phyloP scores from a whole-genome alignment of 2,888 invertebrate species.

The Epiperipatus broadwayi region DNA sequence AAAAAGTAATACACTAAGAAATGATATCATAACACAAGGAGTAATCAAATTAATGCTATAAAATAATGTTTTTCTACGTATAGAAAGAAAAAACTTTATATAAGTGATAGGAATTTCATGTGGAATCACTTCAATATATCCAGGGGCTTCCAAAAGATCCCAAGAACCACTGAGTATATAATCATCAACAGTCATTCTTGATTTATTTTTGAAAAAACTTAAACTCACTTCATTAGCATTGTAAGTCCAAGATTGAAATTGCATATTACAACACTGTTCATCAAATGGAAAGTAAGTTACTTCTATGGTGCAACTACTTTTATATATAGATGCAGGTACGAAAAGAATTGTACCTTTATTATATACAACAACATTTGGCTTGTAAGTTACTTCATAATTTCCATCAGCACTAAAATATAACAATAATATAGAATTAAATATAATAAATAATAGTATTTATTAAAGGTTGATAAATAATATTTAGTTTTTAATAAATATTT shows the following conservation, averaged over 20 bases:
- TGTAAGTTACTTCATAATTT: slow-evolving; percentile 97
- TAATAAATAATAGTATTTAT: too few species aligned
- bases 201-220: slow-evolving; percentile 79
- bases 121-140: slow-evolving; percentile 56
- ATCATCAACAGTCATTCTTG: slow-evolving; percentile 85
- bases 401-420: slow-evolving; percentile 84
- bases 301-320: slow-evolving; percentile 96
- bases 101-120: too few species aligned
- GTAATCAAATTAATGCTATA: slow-evolving; percentile 98
- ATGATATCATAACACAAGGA: slow-evolving; percentile 94
- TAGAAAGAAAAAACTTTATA: too few species aligned
- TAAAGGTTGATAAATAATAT: too few species aligned
- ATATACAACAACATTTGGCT: slow-evolving; percentile 93
- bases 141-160: slow-evolving; percentile 69
- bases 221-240: slow-evolving; percentile 91
- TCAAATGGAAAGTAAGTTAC: slow-evolving; percentile 99
- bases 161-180: slow-evolving; percentile 98
- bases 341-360: slow-evolving; percentile 89
- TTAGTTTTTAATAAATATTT: background rate
- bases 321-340: slow-evolving; percentile 99
- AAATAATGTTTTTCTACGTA: slow-evolving; percentile 89
- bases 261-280: slow-evolving; percentile 98
- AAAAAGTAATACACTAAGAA: slow-evolving; percentile 92
- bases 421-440: too few species aligned
- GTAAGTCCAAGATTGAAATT: slow-evolving; percentile 97